Evolutionary conservation across 64 coral and sea anemone genomes (phyloP), one percentile per base, ranked within the genome.

Genomic region (Pachyseris speciosa): DNA sequence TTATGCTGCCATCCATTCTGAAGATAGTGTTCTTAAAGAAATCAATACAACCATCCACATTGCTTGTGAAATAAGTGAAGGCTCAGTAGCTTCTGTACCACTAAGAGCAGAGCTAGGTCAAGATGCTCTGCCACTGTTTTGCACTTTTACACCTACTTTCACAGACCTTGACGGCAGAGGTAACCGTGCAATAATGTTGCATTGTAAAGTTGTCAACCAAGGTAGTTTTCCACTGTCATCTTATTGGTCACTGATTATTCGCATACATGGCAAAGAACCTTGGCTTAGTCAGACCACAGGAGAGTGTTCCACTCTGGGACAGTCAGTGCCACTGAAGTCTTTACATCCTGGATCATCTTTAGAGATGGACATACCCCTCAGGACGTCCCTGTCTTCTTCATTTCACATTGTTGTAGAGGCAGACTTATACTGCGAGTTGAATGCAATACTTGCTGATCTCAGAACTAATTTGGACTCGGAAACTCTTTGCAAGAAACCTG

Each of bases 171-270:
- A 61, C 52, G 40, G 16, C 22, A 40, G 36, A 39, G 77, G 77
- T 24, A 38, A 40, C 9, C n/a, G 20, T 0, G 37, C 22, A 1
- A 33, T 81, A 17, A 39, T 53, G 38, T 25, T 81, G 34, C 49
- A 41, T 40, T 81, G 77, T 24, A 81, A 81, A 81, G 28, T 81
- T 81, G 53, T 81, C 27, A 81, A 81, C 49, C 77, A 61, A n/a
- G 51, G 77, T 20, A 81, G 20, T 1, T 61, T 81, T 17, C 20
- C 55, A 6, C 24, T 81, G 22, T 40, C 77, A 81, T 38, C 77
- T 60, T 81, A 20, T 25, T 81, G 77, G 77, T 61, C 32, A 3
- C 30, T 81, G 36, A 60, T 81, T 51, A 52, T 81, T 61, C 53
- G 11, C 15, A 11, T 81, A 81, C 51, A 81, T 40, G 33, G 52